Percentiles rank a stretch among this genome's conserved stretches.
Conservation (phyloP, 2,113 vertebrate species). For the Chlorocebus sabaeus region DNA sequence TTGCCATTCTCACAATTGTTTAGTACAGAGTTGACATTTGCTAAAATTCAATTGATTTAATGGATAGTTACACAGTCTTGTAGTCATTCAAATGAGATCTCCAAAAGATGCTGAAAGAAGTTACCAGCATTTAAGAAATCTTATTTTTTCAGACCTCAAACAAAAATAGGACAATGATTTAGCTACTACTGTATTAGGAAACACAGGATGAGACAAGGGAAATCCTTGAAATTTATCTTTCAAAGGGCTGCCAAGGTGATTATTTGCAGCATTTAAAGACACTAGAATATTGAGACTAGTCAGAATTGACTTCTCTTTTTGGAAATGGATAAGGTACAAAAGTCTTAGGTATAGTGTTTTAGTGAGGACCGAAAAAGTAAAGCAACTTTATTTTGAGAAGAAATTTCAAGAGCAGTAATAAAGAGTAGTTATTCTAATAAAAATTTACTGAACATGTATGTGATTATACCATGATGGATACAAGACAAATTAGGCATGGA, state of each 20-base stretch:
- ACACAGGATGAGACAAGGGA: background rate
- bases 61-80: background rate
- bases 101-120: conserved; percentile 1
- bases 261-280: background rate
- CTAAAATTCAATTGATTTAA: background rate
- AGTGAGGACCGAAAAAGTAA: background rate
- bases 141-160: background rate
- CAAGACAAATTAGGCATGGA: background rate
- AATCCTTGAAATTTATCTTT: conserved; percentile 26
- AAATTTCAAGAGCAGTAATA: background rate
- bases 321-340: background rate
- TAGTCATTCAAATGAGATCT: background rate
- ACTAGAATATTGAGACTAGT: background rate
- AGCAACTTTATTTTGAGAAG: background rate
- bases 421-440: background rate
- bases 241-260: background rate
- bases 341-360: background rate
- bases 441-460: background rate
- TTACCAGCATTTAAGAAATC: background rate
- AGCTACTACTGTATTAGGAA: background rate
- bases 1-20: background rate
- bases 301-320: background rate
- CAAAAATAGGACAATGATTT: background rate
- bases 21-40: background rate
- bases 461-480: background rate